Evolutionary conservation across 2,113 vertebrate species (phyloP).

Genomic region (Cochlearius cochlearius): DNA sequence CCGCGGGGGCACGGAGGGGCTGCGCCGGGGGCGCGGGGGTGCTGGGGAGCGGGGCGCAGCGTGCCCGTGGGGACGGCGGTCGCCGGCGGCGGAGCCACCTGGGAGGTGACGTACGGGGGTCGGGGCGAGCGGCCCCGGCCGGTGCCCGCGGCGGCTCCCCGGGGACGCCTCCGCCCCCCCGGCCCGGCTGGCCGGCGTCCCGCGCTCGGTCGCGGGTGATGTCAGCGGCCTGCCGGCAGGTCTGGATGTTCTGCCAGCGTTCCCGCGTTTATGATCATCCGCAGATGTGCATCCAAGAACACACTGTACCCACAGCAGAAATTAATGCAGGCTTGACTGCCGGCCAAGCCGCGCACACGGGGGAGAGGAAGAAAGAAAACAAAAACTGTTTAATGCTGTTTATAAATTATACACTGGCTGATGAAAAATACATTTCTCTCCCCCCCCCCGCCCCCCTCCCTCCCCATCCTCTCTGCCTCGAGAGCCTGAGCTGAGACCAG

Average conservation of each 20-base stretch:
- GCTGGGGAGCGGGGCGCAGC: no score
- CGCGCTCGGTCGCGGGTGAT: constrained; percentile 89
- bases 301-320: constrained; percentile 99
- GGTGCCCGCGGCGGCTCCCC: neutral
- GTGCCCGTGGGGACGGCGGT: neutral
- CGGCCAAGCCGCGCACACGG: constrained; percentile 91
- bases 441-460: neutral
- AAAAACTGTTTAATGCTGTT: constrained; percentile 86
- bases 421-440: constrained; percentile 74
- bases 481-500: constrained; percentile 64
- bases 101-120: neutral
- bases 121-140: neutral
- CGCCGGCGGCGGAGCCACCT: no score
- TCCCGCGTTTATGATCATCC: constrained; percentile 99
- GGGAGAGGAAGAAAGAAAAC: constrained; percentile 80
- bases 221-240: constrained; percentile 97
- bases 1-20: accelerated
- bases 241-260: constrained; percentile 99
- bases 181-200: constrained; percentile 78
- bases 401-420: constrained; percentile 89
- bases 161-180: neutral
- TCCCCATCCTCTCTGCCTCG: constrained; percentile 42
- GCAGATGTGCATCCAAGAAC: constrained; percentile 99
- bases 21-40: neutral
- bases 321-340: constrained; percentile 98